A percentile compares a stretch with the other conserved stretches of the same genome.
Conservation (phyloP, 2,113 vertebrate species). For the Gracilinanus agilis region DNA sequence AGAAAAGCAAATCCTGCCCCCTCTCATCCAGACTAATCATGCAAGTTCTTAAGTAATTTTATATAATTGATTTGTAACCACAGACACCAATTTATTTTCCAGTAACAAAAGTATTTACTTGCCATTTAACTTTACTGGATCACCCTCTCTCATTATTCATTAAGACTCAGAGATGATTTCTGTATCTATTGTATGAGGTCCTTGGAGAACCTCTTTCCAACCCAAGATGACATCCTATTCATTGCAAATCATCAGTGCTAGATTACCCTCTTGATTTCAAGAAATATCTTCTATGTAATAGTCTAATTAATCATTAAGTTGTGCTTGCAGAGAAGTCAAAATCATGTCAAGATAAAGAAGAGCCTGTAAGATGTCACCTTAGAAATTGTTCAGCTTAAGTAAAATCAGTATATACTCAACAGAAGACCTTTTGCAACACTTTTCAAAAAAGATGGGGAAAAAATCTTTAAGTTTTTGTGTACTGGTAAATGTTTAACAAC, state of each 20-base stretch:
- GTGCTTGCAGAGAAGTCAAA: conserved; percentile 76
- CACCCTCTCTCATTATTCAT: conserved; percentile 63
- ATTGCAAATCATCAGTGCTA: conserved; percentile 66
- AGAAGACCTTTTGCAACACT: conserved; percentile 57
- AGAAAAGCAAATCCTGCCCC: conserved; percentile 25
- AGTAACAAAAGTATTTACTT: conserved; percentile 60
- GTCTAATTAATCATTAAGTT: conserved; percentile 80
- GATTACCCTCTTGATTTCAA: conserved; percentile 67
- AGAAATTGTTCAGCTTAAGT: conserved; percentile 67
- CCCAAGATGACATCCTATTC: conserved; percentile 63
- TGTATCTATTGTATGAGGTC: conserved; percentile 60
- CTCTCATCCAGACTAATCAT: conserved; percentile 49
- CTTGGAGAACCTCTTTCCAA: conserved; percentile 64
- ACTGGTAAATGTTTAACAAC: neutral
- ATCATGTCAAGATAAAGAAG: conserved; percentile 80
- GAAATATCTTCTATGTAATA: conserved; percentile 80
- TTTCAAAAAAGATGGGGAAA: conserved; percentile 1
- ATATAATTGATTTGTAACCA: conserved; percentile 46
- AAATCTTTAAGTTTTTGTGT: too few relatives aligned
- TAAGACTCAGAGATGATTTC: conserved; percentile 60
- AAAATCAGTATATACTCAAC: conserved; percentile 66
- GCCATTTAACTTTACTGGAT: conserved; percentile 61
- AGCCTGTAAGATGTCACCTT: conserved; percentile 75
- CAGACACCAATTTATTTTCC: conserved; percentile 70
- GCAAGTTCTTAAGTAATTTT: conserved; percentile 56